Conservation (phyloP, 92 coral and sea anemone genomes). For the Actinernus sp. region DNA sequence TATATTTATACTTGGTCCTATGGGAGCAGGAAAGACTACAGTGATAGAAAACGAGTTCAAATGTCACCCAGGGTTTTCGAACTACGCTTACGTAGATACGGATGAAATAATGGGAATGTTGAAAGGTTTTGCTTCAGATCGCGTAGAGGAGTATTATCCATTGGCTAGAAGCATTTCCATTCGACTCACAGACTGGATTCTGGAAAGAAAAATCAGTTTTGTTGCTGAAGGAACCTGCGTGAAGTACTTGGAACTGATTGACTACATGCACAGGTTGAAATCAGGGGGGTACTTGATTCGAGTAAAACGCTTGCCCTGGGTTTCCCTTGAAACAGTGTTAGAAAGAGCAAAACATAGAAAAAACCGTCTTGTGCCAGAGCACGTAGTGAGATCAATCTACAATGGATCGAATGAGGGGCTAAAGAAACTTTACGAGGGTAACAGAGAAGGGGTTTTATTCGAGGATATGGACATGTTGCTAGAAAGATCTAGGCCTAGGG, state of each 20-base stretch:
- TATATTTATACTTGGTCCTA: constrained; percentile 93
- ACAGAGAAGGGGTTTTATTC: constrained; percentile 70
- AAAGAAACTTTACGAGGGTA: constrained; percentile 66
- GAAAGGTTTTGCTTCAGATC: constrained; percentile 83
- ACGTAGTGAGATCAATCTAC: constrained; percentile 83
- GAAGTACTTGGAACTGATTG: constrained; percentile 82
- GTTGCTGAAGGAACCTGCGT: constrained; percentile 99
- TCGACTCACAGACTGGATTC: constrained; percentile 95
- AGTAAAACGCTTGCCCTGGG: constrained; percentile 76
- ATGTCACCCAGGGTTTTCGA: constrained; percentile 68
- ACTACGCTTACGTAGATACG: constrained; percentile 96
- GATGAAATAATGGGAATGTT: constrained; percentile 98
- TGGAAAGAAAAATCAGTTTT: constrained; percentile 91
- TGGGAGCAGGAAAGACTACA: constrained; percentile 99
- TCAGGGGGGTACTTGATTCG: constrained; percentile 82
- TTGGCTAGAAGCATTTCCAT: constrained; percentile 91
- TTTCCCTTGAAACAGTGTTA: constrained; percentile 68
- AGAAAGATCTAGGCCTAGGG: too few relatives aligned
- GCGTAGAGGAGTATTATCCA: constrained; percentile 91
- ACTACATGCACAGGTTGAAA: constrained; percentile 88
- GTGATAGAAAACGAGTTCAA: constrained; percentile 83
- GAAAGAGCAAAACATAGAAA: constrained; percentile 81
- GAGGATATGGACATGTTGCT: constrained; percentile 64
- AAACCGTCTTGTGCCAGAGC: constrained; percentile 84
- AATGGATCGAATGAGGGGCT: constrained; percentile 78